Base-by-base conservation (phyloP, 1,140 invertebrate species). In the Drosophila paulistorum region DNA sequence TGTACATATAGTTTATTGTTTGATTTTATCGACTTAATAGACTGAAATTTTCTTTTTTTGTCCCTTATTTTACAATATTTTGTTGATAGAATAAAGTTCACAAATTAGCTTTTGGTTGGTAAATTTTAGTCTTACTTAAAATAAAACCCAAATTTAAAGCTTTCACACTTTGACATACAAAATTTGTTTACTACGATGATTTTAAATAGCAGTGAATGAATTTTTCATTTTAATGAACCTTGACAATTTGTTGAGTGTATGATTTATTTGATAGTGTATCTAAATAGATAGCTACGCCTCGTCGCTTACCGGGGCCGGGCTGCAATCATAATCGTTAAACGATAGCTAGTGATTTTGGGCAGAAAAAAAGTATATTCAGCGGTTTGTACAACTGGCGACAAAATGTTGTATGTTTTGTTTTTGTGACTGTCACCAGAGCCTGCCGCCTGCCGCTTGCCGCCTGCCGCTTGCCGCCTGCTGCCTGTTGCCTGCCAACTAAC, bases 321-420 rank as follows among this genome's bases (percentile, higher is more conserved):
- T 68, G 82, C 67, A 70, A 71, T 77, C 74, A 77, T 77, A 77
- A 77, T 77, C 74, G 62, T 39, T 58, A 62, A 75, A 48, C 74
- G 74, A 71, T 76, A 80, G 67, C 73, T 74, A 63, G 57, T 51
- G 65, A 48, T 60, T 51, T 26, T 63, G 65, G 48, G 39, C 54
- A 65, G n/a, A 62, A 35, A 54, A 30, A 30, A 30, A 6, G 6
- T 30, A 30, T 54, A 71, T 69, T 55, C 61, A 61, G 55, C 39
- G 69, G 77, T 76, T 71, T 79, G 83, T 87, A 82, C 83, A 76
- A 87, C 83, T 80, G 84, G 85, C 77, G 84, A 90, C 85, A 90
- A 89, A 89, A 89, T 89, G 85, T 89, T 89, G 85, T 85, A 89
- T 89, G 84, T 84, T 51, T 51, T 51, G 45, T 51, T 51, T 51